Percentiles rank a stretch among this genome's conserved stretches.
Conservation (phyloP, 2,888 invertebrate genomes). For the Zhengitettix transpicula region DNA sequence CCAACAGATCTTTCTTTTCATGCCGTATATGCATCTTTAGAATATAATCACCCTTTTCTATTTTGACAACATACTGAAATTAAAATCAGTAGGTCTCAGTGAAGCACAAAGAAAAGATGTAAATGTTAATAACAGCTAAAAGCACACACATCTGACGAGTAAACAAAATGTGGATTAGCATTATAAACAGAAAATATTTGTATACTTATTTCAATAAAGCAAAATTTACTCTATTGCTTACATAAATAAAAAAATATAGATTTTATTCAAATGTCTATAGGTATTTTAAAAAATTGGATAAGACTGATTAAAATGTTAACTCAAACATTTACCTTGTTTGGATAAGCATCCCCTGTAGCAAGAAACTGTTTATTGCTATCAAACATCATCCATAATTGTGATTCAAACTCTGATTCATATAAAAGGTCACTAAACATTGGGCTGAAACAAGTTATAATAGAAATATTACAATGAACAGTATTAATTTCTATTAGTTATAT, state of each 20-base stretch:
- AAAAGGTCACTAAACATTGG: slow-evolving; percentile 70
- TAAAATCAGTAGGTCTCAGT: slow-evolving; percentile 11
- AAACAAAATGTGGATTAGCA: too few species aligned
- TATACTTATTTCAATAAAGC: too few species aligned
- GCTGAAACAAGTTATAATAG: slow-evolving; percentile 18
- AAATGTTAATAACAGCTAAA: neutral
- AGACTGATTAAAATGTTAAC: neutral
- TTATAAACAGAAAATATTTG: too few species aligned
- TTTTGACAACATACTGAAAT: slow-evolving; percentile 60
- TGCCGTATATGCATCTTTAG: slow-evolving; percentile 78
- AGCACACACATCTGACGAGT: too few species aligned
- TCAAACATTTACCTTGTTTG: slow-evolving; percentile 47
- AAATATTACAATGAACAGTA: too few species aligned
- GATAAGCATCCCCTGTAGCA: slow-evolving; percentile 78
- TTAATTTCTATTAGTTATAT: neutral
- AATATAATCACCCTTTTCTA: slow-evolving; percentile 91
- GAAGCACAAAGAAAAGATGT: neutral
- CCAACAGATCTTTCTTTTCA: slow-evolving; percentile 68
- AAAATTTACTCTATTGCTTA: too few species aligned
- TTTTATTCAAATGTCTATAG: too few species aligned
- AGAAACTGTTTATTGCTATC: slow-evolving; percentile 78
- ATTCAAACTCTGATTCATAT: slow-evolving; percentile 92
- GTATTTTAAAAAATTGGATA: neutral
- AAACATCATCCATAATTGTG: slow-evolving; percentile 93
- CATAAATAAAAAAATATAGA: too few species aligned